phyloP scores from a whole-genome alignment of 2,797 vertebrate species.

The Mus caroli region DNA sequence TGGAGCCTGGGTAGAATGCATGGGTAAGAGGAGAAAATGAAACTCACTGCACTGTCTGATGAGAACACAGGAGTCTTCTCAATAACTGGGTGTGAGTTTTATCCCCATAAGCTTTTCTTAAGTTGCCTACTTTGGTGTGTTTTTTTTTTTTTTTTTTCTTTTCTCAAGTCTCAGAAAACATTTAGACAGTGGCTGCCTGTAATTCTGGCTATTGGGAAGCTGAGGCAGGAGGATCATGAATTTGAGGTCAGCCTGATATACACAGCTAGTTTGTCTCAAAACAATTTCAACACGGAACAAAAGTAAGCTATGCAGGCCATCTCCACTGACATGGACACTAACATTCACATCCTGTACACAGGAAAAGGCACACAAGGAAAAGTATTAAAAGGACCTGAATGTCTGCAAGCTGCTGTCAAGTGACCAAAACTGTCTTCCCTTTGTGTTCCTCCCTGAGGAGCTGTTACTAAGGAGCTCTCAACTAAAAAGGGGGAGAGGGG shows the following conservation, averaged over 20 bases:
- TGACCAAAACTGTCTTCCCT: neutral
- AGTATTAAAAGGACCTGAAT: neutral
- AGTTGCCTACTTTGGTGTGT: neutral
- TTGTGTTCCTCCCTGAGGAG: neutral
- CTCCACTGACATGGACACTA: neutral
- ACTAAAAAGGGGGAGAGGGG: neutral
- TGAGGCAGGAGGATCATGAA: neutral
- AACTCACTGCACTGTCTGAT: accelerated
- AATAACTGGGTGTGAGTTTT: neutral
- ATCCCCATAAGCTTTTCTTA: constrained; percentile 2
- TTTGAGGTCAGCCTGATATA: neutral
- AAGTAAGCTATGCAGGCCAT: neutral
- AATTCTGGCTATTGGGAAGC: neutral
- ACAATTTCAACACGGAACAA: neutral
- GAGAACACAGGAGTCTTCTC: neutral
- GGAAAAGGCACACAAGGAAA: neutral
- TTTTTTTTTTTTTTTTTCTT: constrained; percentile 63
- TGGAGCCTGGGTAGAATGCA: neutral
- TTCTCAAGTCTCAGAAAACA: constrained; percentile 43
- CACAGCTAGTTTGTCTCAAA: neutral
- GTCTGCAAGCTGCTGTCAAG: neutral
- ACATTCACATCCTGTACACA: neutral
- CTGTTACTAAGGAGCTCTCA: neutral
- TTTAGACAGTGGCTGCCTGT: neutral
- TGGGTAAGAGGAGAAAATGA: neutral